Evolutionary conservation across 2,888 invertebrate genomes (phyloP).

Genomic region (Sepiola atlantica): DNA sequence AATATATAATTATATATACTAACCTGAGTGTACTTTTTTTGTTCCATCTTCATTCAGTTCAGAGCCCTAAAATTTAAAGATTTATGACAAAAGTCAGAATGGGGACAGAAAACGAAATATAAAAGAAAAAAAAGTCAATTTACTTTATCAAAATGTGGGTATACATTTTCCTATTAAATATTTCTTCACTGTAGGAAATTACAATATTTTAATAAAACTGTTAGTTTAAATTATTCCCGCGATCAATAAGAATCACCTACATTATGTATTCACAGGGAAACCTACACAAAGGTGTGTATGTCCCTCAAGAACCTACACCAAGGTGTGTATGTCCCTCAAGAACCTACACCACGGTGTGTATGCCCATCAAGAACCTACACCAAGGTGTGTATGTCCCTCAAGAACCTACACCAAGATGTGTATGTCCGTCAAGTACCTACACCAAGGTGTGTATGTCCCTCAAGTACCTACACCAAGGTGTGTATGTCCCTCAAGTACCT

Average conservation of each 20-base stretch:
- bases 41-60: slow-evolving; percentile 44
- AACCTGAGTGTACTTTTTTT: slow-evolving; percentile 42
- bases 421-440: neutral
- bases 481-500: no score
- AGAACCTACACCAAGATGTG: neutral
- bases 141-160: neutral
- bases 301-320: no score
- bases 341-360: neutral
- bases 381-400: neutral
- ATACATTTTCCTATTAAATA: neutral
- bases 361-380: neutral
- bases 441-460: neutral
- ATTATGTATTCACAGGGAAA: no score
- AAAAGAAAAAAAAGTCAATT: neutral
- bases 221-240: no score
- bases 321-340: no score
- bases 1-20: neutral
- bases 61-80: slow-evolving; percentile 24
- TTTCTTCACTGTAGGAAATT: neutral
- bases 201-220: neutral
- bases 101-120: neutral
- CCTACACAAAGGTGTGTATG: no score
- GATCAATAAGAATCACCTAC: no score
- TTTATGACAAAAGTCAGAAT: no score
- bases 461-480: no score